These are phyloP conservation scores for Chrysaora quinquecirrha DNA, from an alignment of 30 jellyfish, hydroid and myxozoan species.

Conservation along the genomic window DNA sequence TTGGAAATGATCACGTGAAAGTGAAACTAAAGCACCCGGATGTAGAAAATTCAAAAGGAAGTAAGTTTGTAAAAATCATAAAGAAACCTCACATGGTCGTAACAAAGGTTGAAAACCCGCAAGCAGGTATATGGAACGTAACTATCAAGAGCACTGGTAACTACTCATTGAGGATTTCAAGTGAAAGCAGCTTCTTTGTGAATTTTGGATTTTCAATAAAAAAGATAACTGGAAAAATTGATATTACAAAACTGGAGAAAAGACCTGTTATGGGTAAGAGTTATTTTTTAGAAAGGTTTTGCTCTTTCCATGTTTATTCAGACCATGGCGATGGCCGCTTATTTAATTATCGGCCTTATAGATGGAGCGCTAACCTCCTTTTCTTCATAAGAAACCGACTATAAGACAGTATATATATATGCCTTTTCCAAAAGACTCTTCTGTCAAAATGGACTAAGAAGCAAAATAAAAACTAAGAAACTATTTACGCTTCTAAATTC, in stretches of 20 bases:
- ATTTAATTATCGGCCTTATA: too few relatives aligned
- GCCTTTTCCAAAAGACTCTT: too few relatives aligned
- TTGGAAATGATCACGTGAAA: slow-evolving; percentile 43
- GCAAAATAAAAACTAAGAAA: too few relatives aligned
- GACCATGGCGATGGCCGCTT: too few relatives aligned
- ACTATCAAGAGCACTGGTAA: slow-evolving; percentile 57
- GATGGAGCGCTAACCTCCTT: too few relatives aligned
- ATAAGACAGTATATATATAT: too few relatives aligned
- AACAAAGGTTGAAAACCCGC: slow-evolving; percentile 41
- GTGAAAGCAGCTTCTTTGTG: slow-evolving; percentile 59
- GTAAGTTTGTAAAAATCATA: slow-evolving; percentile 10
- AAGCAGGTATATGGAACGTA: slow-evolving; percentile 68
- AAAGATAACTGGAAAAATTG: slow-evolving; percentile 18
- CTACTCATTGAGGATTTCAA: slow-evolving; percentile 53
- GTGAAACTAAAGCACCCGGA: slow-evolving; percentile 52
- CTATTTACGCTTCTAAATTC: too few relatives aligned
- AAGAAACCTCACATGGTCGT: slow-evolving; percentile 37
- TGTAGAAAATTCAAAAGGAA: not conserved
- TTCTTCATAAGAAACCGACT: too few relatives aligned
- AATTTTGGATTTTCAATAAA: slow-evolving; percentile 57
- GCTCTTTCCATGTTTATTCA: too few relatives aligned
- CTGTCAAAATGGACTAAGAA: too few relatives aligned
- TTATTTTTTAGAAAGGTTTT: too few relatives aligned
- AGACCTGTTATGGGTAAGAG: slow-evolving; percentile 68
- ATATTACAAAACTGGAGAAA: slow-evolving; percentile 2